A percentile compares a stretch with the other conserved stretches of the same genome.
phyloP scores from a whole-genome alignment of 2,113 vertebrate genomes.

The Halichoerus grypus region DNA sequence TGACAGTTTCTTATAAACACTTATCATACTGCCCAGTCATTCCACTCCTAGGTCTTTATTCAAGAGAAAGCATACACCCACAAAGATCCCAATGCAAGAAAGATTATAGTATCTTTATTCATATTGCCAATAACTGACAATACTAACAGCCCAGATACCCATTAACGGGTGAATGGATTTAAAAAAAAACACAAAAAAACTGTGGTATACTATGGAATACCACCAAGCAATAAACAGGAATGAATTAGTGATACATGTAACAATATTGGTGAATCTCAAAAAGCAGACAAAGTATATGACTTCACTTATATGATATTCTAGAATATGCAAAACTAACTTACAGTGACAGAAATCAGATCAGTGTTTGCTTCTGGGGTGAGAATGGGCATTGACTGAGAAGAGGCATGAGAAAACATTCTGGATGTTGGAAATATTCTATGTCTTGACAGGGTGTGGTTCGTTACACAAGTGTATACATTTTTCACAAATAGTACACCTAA shows the following conservation, averaged over 20 bases:
- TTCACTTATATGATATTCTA: constrained; percentile 32
- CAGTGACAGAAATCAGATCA: neutral
- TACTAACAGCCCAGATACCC: neutral
- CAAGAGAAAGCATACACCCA: neutral
- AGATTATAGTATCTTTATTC: neutral
- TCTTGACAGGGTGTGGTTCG: neutral
- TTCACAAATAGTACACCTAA: neutral
- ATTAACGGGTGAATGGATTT: neutral
- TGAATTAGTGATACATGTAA: neutral
- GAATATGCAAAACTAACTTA: neutral
- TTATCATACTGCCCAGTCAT: neutral
- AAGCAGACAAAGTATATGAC: neutral
- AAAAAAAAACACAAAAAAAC: neutral
- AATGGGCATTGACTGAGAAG: neutral
- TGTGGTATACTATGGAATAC: neutral
- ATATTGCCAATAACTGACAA: neutral
- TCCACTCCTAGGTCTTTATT: neutral
- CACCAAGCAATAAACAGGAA: neutral
- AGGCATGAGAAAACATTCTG: neutral
- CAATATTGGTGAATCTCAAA: constrained; percentile 20
- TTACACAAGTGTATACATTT: neutral
- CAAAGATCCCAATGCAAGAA: neutral
- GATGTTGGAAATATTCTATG: neutral
- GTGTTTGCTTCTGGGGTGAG: neutral
- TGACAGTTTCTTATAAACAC: constrained; percentile 6